Evolutionary conservation across 2,113 vertebrate species (phyloP).

Genomic region (Lophius piscatorius): DNA sequence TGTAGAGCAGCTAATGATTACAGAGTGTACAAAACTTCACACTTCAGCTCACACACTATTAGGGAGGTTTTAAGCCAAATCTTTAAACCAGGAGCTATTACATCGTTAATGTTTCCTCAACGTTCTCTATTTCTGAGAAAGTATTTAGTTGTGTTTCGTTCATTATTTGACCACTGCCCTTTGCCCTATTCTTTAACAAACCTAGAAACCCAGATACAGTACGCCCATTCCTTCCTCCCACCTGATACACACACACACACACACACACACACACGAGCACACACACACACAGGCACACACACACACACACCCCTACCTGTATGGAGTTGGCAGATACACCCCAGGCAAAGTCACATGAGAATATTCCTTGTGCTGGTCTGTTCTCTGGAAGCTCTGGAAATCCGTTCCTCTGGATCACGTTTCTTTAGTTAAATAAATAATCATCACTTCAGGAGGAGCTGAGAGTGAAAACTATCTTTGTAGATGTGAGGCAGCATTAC

Average conservation of each 20-base stretch:
- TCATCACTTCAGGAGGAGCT: background rate
- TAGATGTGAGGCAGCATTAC: background rate
- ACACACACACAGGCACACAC: background rate
- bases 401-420: slow-evolving; percentile 91
- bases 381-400: slow-evolving; percentile 92
- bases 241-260: background rate
- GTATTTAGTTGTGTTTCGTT: background rate
- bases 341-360: slow-evolving; percentile 94
- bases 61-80: background rate
- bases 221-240: too few relatives aligned
- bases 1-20: background rate
- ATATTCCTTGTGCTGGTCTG: slow-evolving; percentile 83
- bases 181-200: background rate
- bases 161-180: slow-evolving; percentile 1
- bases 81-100: slow-evolving; percentile 18
- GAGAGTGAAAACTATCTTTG: background rate
- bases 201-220: background rate
- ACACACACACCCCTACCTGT: slow-evolving; percentile 77
- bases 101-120: slow-evolving; percentile 36
- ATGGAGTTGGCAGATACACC: slow-evolving; percentile 90
- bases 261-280: background rate
- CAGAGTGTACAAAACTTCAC: background rate
- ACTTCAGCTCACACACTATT: slow-evolving; percentile 1
- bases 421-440: slow-evolving; percentile 58
- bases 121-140: background rate